A percentile compares a stretch with the other conserved stretches of the same genome.
These are phyloP conservation scores for Physocephala rufipes DNA, from an alignment of 2,888 invertebrate genomes.

Conservation along the genomic window DNA sequence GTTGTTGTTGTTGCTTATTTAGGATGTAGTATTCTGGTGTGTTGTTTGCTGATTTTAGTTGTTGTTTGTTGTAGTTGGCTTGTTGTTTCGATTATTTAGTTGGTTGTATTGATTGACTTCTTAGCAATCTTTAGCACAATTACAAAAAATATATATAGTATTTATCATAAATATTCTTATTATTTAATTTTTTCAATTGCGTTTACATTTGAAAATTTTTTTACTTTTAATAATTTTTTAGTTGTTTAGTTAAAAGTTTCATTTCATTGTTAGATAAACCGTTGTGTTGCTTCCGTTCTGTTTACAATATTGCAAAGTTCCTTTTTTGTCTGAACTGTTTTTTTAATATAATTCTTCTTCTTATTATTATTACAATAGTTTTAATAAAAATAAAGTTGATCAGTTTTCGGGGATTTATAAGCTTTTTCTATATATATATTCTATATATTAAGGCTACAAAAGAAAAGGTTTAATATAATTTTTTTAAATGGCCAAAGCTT, in stretches of 20 bases:
- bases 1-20: not conserved
- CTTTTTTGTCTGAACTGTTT: not conserved
- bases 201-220: not conserved
- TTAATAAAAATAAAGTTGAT: not conserved
- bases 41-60: not conserved
- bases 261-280: too few relatives aligned
- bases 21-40: slow-evolving; percentile 3
- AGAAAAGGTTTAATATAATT: not conserved
- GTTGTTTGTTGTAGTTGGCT: not conserved
- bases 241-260: not conserved
- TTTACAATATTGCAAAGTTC: not conserved
- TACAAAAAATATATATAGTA: slow-evolving; percentile 32
- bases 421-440: slow-evolving; percentile 40
- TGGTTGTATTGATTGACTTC: not conserved
- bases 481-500: slow-evolving; percentile 63
- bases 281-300: not conserved
- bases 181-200: not conserved
- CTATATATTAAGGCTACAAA: slow-evolving; percentile 11
- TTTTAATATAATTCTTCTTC: slow-evolving; percentile 37
- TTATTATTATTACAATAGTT: slow-evolving; percentile 9
- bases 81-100: not conserved
- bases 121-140: not conserved
- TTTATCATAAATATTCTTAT: slow-evolving; percentile 22
- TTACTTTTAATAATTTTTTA: not conserved
- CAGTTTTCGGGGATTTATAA: slow-evolving; percentile 33